A percentile compares a stretch with the other conserved stretches of the same genome.
Conservation (phyloP, 2,888 invertebrate species). For the Parnassius apollo region DNA sequence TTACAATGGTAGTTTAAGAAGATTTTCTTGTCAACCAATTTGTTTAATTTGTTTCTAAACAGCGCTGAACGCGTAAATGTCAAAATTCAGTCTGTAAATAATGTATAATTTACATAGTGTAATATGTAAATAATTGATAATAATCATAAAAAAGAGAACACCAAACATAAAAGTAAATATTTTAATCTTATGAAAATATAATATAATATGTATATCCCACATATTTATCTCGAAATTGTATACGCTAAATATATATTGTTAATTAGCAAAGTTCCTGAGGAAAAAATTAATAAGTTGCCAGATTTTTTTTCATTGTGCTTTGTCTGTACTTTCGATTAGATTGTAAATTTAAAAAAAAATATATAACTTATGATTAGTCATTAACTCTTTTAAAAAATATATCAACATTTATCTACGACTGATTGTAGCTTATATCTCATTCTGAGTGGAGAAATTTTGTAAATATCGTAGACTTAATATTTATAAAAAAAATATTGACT, state of each 20-base stretch:
- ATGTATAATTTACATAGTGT: constrained; percentile 22
- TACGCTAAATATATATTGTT: constrained; percentile 36
- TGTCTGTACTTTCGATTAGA: constrained; percentile 11
- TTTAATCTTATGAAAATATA: constrained; percentile 68
- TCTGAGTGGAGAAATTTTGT: constrained; percentile 48
- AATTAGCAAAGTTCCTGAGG: constrained; percentile 32
- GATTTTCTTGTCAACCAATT: background rate
- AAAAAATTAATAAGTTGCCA: constrained; percentile 14
- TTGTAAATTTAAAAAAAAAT: constrained; percentile 22
- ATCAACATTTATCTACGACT: constrained; percentile 65
- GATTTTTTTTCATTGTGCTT: constrained; percentile 13
- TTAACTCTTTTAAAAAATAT: constrained; percentile 37
- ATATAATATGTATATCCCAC: constrained; percentile 33
- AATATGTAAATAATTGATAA: constrained; percentile 25
- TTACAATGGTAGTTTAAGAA: background rate
- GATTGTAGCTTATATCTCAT: constrained; percentile 58
- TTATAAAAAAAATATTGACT: constrained; percentile 44
- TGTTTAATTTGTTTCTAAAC: background rate
- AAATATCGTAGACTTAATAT: constrained; percentile 34
- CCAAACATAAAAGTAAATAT: constrained; percentile 43
- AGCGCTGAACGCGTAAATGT: constrained; percentile 15
- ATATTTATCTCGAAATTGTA: constrained; percentile 44
- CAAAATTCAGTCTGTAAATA: constrained; percentile 29
- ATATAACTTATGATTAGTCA: constrained; percentile 43
- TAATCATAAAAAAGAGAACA: constrained; percentile 42